Evolutionary conservation across 2,888 invertebrate genomes (phyloP).

Genomic region (Ophioninae sp.): DNA sequence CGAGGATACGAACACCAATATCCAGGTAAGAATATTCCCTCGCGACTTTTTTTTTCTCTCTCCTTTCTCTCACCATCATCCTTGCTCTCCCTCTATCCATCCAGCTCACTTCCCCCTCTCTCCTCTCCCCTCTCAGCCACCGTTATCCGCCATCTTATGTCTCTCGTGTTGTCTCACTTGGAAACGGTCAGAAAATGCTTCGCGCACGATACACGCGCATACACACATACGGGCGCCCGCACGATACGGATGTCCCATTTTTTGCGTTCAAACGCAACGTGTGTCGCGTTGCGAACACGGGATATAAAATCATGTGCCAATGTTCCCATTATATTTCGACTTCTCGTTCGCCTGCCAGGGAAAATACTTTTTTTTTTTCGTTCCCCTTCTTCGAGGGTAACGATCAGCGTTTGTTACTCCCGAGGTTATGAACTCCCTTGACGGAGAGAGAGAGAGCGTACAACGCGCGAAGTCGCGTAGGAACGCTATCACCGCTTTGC

Average conservation of each 20-base stretch:
- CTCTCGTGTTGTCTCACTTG: conserved; percentile 31
- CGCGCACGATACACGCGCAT: not conserved
- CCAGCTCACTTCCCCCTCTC: conserved; percentile 10
- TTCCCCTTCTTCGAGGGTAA: not conserved
- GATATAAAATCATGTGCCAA: not conserved
- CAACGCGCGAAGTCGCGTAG: not conserved
- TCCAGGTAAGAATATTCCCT: conserved; percentile 82
- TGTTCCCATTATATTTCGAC: not conserved
- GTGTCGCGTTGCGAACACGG: not conserved
- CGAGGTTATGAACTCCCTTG: conserved; percentile 60
- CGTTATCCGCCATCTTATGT: conserved; percentile 60
- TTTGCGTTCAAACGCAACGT: conserved; percentile 10
- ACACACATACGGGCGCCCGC: not conserved
- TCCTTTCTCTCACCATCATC: conserved; percentile 16
- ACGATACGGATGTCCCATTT: conserved; percentile 14
- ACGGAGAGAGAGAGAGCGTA: conserved; percentile 18
- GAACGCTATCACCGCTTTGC: no score
- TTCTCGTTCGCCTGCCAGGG: not conserved
- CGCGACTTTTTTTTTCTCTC: not conserved
- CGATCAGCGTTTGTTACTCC: not conserved
- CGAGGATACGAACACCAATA: conserved; percentile 88
- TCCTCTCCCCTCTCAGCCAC: conserved; percentile 38
- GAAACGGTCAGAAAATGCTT: conserved; percentile 23
- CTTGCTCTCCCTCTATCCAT: conserved; percentile 16
- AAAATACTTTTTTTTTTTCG: not conserved